Base-by-base conservation (phyloP, 2,113 vertebrate species). In the Donacobius atricapilla region DNA sequence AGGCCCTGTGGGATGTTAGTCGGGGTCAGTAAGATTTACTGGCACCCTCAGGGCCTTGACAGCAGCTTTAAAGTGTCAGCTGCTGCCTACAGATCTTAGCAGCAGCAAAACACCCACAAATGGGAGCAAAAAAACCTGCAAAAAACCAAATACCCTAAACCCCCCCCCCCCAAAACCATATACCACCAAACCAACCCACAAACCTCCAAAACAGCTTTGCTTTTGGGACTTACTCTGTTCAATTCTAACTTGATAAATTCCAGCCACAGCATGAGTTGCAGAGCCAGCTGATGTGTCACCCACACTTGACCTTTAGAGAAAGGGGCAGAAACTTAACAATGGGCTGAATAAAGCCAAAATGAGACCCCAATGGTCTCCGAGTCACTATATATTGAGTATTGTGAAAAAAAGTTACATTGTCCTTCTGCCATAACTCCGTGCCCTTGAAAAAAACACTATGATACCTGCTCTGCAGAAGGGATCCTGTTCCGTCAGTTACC, bases 201-300 rank as follows among this genome's bases (percentile, higher is more conserved):
- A 70, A 1, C 7, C 8, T 13, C 2, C 8, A 10, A 21, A 24
- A 14, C 11, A 15, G 18, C 24, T 92, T 82, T 66, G 11, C 13
- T 83, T 93, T 80, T 72, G 27, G 15, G 21, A 64, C 17, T 9
- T 42, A 23, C 13, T 83, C 51, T 48, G 10, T 56, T 76, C 23
- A 58, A 35, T 39, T 71, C 24, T 53, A 81, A 40, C 28, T 63
- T 25, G 13, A 79, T 33, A 35, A 88, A 92, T 60, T 85, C 61
- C 57, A 85, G 56, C 15, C 15, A 28, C 11, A 85, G 28, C 3
- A 5, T 0, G 0, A 71, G 22, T 19, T 10, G 1, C 39, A 66
- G 20, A 75, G 21, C 18, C 16, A 53, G 51, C 31, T 82, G 33
- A 45, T 24, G 30, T 68, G 44, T 83, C 1, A 5, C 31, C 15